phyloP scores from a whole-genome alignment of 2,888 invertebrate species.

The Perdita meconis region DNA sequence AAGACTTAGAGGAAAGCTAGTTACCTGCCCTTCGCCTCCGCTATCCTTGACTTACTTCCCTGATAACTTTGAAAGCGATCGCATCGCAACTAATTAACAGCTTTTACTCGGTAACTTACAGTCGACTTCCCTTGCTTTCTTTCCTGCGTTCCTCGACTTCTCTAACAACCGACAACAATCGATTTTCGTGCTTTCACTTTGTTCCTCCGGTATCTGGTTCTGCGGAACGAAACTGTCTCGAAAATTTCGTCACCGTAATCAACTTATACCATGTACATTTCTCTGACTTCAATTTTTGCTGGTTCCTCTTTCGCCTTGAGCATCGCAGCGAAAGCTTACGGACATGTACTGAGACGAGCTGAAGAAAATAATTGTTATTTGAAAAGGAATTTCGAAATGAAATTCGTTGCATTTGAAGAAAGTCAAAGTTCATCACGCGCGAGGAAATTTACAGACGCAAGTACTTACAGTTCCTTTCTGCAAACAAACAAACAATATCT shows the following conservation, averaged over 20 bases:
- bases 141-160: neutral
- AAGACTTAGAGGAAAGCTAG: neutral
- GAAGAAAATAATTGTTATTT: constrained; percentile 53
- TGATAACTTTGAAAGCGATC: no score
- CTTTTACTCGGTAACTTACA: constrained; percentile 1
- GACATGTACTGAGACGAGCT: constrained; percentile 17
- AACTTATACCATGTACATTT: neutral
- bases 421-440: constrained; percentile 8
- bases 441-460: neutral
- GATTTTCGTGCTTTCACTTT: constrained; percentile 21
- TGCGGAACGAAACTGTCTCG: constrained; percentile 16
- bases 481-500: constrained; percentile 17
- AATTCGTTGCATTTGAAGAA: constrained; percentile 2
- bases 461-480: constrained; percentile 14
- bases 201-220: no score
- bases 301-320: neutral
- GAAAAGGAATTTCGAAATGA: constrained; percentile 14
- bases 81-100: constrained; percentile 50
- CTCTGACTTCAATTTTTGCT: constrained; percentile 15
- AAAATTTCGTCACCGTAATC: constrained; percentile 11
- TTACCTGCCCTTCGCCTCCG: constrained; percentile 4
- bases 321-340: neutral
- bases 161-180: constrained; percentile 31
- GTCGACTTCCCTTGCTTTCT: neutral
- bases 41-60: neutral